A percentile compares a stretch with the other conserved stretches of the same genome.
These are phyloP conservation scores for Hirtodrosophila trivittata DNA, from an alignment of 2,888 invertebrate genomes.

Conservation along the genomic window DNA sequence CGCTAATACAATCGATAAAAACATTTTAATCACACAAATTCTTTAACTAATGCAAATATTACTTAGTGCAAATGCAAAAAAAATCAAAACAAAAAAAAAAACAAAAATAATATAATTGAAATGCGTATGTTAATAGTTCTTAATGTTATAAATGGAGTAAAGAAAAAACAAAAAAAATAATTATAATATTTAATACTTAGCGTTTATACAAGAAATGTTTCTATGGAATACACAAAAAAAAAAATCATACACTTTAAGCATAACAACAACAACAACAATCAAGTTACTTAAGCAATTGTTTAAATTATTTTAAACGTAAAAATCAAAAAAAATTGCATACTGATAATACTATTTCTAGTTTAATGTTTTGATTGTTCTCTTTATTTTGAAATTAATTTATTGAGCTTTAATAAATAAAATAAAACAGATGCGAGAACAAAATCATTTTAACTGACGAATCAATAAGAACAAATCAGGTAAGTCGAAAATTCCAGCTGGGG, in stretches of 20 bases:
- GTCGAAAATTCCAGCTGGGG: too few relatives aligned
- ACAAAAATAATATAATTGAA: conserved; percentile 27
- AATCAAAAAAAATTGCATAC: conserved; percentile 47
- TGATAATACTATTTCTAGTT: conserved; percentile 70
- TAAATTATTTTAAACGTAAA: conserved; percentile 67
- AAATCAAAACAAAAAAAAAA: conserved; percentile 40
- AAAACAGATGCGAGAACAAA: conserved; percentile 19
- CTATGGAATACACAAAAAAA: conserved; percentile 45
- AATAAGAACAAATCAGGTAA: not conserved
- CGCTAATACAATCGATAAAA: conserved; percentile 52
- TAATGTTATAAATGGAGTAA: conserved; percentile 66
- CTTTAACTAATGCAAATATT: conserved; percentile 70
- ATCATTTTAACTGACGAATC: not conserved
- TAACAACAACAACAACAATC: conserved; percentile 41
- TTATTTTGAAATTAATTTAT: conserved; percentile 73
- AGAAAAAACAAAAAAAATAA: conserved; percentile 29
- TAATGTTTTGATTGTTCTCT: conserved; percentile 76
- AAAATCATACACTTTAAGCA: conserved; percentile 38
- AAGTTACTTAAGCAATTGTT: conserved; percentile 73
- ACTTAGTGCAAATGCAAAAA: conserved; percentile 58
- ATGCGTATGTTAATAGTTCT: conserved; percentile 64
- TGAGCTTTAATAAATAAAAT: conserved; percentile 70
- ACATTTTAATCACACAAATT: conserved; percentile 58
- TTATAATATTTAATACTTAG: conserved; percentile 35
- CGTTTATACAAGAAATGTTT: conserved; percentile 67